Percentiles rank a stretch among this genome's conserved stretches.
These are phyloP conservation scores for Lophotis ruficrista DNA, from an alignment of 2,113 vertebrate species.

Conservation along the genomic window DNA sequence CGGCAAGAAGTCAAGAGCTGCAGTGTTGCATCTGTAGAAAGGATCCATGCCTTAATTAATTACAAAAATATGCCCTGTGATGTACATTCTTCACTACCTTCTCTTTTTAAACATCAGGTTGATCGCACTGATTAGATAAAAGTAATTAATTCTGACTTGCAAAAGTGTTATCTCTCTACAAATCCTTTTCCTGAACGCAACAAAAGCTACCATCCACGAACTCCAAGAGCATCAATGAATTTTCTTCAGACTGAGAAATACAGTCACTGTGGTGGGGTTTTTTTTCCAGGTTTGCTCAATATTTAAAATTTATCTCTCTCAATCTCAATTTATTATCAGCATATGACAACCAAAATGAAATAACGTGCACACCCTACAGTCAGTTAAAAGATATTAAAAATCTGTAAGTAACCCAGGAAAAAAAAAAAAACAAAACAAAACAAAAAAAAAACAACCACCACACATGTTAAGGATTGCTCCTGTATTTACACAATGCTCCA, in stretches of 20 bases:
- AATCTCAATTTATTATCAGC: neutral
- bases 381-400: neutral
- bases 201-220: neutral
- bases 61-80: too few relatives aligned
- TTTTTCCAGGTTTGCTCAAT: neutral
- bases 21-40: too few relatives aligned
- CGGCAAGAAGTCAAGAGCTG: neutral
- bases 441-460: too few relatives aligned
- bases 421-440: neutral
- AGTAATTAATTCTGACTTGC: too few relatives aligned
- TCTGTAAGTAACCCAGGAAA: rapidly evolving
- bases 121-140: too few relatives aligned
- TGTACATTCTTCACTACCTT: too few relatives aligned
- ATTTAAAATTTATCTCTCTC: neutral
- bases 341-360: neutral
- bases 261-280: rapidly evolving
- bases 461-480: neutral
- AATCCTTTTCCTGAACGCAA: neutral
- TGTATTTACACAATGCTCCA: rapidly evolving
- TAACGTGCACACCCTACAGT: neutral
- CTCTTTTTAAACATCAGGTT: too few relatives aligned
- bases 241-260: neutral
- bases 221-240: neutral
- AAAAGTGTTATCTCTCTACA: neutral
- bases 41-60: too few relatives aligned